A percentile compares a stretch with the other conserved stretches of the same genome.
phyloP scores from a whole-genome alignment of 2,113 vertebrate species.

The Cyprinodon variegatus region DNA sequence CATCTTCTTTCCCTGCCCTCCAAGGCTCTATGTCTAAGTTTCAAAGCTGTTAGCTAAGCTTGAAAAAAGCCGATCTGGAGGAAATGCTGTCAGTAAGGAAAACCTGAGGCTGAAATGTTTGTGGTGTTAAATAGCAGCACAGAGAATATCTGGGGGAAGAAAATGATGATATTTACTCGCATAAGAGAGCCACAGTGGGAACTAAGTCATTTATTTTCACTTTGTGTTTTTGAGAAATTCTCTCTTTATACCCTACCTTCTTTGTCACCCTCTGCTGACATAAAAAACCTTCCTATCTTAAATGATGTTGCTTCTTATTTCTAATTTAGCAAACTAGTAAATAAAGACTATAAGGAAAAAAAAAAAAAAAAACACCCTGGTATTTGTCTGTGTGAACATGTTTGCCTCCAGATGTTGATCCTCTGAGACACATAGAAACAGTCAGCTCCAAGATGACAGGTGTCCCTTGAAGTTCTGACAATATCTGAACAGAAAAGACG shows the following conservation, averaged over 20 bases:
- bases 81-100: background rate
- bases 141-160: background rate
- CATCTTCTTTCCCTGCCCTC: constrained; percentile 5
- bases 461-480: constrained; percentile 55
- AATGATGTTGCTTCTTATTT: constrained; percentile 13
- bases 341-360: constrained; percentile 18
- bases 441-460: constrained; percentile 49
- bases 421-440: constrained; percentile 10
- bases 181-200: constrained; percentile 22
- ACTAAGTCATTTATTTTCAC: constrained; percentile 18
- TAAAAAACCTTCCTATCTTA: background rate
- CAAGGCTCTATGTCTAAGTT: constrained; percentile 27
- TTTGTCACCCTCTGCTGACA: constrained; percentile 8
- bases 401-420: constrained; percentile 28
- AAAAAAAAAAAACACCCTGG: constrained; percentile 49
- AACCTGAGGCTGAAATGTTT: constrained; percentile 20
- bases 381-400: background rate
- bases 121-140: constrained; percentile 7
- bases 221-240: constrained; percentile 3
- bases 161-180: constrained; percentile 7
- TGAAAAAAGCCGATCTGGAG: constrained; percentile 23
- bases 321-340: constrained; percentile 15
- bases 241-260: background rate
- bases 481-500: constrained; percentile 51
- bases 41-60: constrained; percentile 21